Base-by-base conservation (phyloP, 2,797 vertebrate species). In the Melopsittacus undulatus region DNA sequence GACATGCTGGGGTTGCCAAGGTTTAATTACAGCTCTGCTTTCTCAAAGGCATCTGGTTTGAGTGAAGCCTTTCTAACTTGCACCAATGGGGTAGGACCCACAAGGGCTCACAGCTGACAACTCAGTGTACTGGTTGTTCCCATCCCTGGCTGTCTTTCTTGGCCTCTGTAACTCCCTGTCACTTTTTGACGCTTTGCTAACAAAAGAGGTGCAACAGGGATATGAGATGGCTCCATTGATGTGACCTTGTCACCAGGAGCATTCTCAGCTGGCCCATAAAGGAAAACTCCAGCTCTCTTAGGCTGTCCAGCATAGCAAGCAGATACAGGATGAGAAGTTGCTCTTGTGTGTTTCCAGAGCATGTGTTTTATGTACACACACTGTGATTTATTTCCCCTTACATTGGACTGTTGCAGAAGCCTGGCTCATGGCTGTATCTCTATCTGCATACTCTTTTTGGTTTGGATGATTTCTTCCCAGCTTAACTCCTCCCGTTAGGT, bases 31-130 rank as follows among this genome's bases (percentile, higher is more conserved):
- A 56, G 57, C 42, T 75, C 73, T 83, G 62, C 73, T 93, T 91
- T 64, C 59, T 81, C 72, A 72, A 89, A 90, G 59, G 79, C 72
- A 77, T 94, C 91, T 96, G 93, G 68, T 89, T 94, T 85, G 66
- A 79, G 86, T 87, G 88, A 92, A 94, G 81, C 42, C 34, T 95
- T 89, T 85, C 45, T 4, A 34, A 75, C 45, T 91, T 59, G 11
- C 86, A 78, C 43, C 40, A 32, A 0, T 11, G 27, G 61, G 74
- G 38, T 57, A 52, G 36, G 62, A 89, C 68, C 42, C 72, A 57
- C 52, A 64, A 1, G 5, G 64, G 78, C 70, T 93, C 74, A 51
- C 75, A 80, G 78, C 79, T 85, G 59, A 91, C 26, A 68, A 30
- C 48, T 74, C 83, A 32, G 45, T 1, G 0, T 57, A 51, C 67